Percentiles rank a stretch among this genome's conserved stretches.
Conservation (phyloP, 2,113 vertebrate genomes). For the Suricata suricatta region DNA sequence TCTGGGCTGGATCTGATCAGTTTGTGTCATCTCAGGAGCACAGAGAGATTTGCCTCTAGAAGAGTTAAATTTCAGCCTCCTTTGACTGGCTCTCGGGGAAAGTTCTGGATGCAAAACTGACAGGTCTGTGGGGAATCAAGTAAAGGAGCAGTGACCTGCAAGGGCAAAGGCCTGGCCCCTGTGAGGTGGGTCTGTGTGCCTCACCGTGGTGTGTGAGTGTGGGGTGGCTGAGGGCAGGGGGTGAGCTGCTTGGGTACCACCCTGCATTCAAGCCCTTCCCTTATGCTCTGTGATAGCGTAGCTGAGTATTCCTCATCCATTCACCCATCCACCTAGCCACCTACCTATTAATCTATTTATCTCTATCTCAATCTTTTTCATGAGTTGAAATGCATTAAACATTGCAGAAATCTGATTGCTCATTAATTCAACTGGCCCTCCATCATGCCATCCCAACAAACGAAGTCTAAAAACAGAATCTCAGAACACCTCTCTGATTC, state of each 20-base stretch:
- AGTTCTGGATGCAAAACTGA: neutral
- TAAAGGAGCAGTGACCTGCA: neutral
- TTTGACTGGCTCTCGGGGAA: neutral
- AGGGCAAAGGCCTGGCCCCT: neutral
- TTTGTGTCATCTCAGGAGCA: neutral
- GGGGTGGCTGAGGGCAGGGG: too few relatives aligned
- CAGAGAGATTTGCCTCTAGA: neutral
- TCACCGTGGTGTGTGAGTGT: neutral
- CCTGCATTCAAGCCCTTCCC: neutral
- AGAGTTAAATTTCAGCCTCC: neutral
- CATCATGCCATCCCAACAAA: neutral
- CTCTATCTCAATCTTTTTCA: neutral
- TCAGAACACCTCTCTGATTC: neutral
- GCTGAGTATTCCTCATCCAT: neutral
- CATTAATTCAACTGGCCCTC: neutral
- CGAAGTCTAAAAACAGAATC: neutral
- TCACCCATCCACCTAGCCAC: neutral
- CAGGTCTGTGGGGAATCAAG: neutral
- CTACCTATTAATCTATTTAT: neutral
- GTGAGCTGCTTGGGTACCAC: neutral
- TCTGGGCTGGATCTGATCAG: neutral
- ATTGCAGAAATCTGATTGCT: neutral
- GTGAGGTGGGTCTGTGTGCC: neutral
- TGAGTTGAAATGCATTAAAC: neutral
- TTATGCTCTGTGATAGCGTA: neutral